phyloP scores from a whole-genome alignment of 2,888 invertebrate genomes.

The Drosophila vallismaia region DNA sequence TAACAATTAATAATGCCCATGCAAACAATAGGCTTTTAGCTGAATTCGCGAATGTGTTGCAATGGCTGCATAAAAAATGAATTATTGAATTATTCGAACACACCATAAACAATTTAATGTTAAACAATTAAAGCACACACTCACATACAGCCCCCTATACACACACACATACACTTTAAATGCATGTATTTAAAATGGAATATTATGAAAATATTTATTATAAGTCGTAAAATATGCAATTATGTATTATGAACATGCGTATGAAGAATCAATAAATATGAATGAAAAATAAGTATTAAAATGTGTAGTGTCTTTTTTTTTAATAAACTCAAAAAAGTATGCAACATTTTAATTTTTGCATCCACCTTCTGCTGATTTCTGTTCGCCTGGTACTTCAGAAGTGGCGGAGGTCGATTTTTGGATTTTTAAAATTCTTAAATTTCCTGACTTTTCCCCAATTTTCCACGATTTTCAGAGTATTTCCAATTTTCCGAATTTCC shows the following conservation, averaged over 20 bases:
- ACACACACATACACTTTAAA: slow-evolving; percentile 52
- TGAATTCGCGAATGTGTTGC: slow-evolving; percentile 3
- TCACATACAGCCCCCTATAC: slow-evolving; percentile 17
- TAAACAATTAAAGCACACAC: slow-evolving; percentile 65
- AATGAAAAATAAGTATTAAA: slow-evolving; percentile 57
- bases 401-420: no score
- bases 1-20: slow-evolving; percentile 5
- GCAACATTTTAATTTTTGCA: no score
- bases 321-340: no score
- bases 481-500: no score
- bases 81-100: slow-evolving; percentile 29
- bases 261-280: slow-evolving; percentile 76
- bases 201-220: slow-evolving; percentile 60
- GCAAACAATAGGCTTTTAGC: slow-evolving; percentile 2
- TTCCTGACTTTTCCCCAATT: no score
- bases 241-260: slow-evolving; percentile 79
- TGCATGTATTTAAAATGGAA: slow-evolving; percentile 65
- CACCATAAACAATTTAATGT: slow-evolving; percentile 52
- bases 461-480: no score
- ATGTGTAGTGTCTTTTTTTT: no score
- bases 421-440: no score
- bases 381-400: no score
- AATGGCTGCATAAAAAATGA: slow-evolving; percentile 10
- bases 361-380: no score
- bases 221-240: slow-evolving; percentile 77